A percentile compares a stretch with the other conserved stretches of the same genome.
phyloP scores from a whole-genome alignment of 2,113 vertebrate species.

The Oryzias woworae region DNA sequence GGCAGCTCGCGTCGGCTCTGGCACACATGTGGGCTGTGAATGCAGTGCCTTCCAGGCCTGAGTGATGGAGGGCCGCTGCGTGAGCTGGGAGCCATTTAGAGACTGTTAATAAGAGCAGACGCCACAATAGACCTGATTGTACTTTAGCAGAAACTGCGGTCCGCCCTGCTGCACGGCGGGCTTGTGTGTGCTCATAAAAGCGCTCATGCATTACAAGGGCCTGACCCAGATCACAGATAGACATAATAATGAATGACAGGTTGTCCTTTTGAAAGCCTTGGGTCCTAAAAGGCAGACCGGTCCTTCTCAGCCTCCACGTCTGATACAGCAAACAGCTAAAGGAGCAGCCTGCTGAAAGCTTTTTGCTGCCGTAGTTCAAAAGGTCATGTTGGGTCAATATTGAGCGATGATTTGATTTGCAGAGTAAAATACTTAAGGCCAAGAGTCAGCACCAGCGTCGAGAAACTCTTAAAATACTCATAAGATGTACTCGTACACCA shows the following conservation, averaged over 20 bases:
- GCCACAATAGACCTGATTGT: constrained; percentile 57
- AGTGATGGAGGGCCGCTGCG: constrained; percentile 25
- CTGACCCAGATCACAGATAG: constrained; percentile 75
- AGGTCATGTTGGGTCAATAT: background rate
- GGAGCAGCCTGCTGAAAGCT: too few relatives aligned
- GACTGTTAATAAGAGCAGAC: constrained; percentile 45
- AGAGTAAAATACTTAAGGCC: constrained; percentile 9
- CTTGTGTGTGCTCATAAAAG: constrained; percentile 50
- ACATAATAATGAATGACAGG: constrained; percentile 70
- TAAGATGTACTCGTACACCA: constrained; percentile 17
- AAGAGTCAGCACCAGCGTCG: constrained; percentile 10
- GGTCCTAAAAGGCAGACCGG: constrained; percentile 61
- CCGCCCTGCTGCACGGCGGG: constrained; percentile 18
- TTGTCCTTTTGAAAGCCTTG: constrained; percentile 72
- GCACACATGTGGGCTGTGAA: constrained; percentile 30
- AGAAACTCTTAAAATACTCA: constrained; percentile 30
- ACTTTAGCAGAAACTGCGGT: constrained; percentile 35
- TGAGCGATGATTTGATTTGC: background rate
- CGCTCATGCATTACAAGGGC: constrained; percentile 65
- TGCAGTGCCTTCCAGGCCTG: constrained; percentile 2
- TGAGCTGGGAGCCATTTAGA: constrained; percentile 32
- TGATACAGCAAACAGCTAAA: constrained; percentile 17
- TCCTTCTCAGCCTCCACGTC: constrained; percentile 46
- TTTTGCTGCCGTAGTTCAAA: background rate
- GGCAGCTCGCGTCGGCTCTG: constrained; percentile 37